Percentiles rank a stretch among this genome's conserved stretches.
Evolutionary conservation across 2,888 invertebrate species (phyloP).

Genomic region (Gnatocerus cornutus): DNA sequence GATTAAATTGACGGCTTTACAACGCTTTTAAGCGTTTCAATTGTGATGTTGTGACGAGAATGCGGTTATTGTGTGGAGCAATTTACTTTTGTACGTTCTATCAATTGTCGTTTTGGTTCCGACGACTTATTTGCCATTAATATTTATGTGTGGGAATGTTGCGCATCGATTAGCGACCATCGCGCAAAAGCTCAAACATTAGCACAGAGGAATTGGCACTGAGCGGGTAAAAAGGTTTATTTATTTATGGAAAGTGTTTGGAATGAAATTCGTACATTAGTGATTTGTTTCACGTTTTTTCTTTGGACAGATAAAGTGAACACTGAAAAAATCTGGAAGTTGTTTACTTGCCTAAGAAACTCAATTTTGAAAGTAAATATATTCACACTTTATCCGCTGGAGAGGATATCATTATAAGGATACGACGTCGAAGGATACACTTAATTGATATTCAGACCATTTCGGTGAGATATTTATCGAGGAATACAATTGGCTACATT

Average conservation of each 20-base stretch:
- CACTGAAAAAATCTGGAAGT: constrained; percentile 18
- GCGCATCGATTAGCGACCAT: constrained; percentile 18
- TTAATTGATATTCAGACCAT: constrained; percentile 26
- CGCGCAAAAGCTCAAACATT: constrained; percentile 24
- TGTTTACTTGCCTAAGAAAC: constrained; percentile 32
- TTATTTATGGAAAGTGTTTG: constrained; percentile 25
- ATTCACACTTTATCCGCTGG: constrained; percentile 24
- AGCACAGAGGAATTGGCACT: constrained; percentile 20
- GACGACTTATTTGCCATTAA: constrained; percentile 30
- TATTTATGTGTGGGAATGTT: constrained; percentile 6
- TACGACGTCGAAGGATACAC: background rate
- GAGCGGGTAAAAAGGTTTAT: constrained; percentile 13
- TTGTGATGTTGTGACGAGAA: constrained; percentile 37
- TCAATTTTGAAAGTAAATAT: constrained; percentile 35
- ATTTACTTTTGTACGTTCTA: constrained; percentile 19
- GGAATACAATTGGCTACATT: background rate
- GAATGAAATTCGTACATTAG: constrained; percentile 22
- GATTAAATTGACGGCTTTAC: constrained; percentile 31
- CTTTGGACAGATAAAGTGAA: constrained; percentile 13
- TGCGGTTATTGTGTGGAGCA: constrained; percentile 34
- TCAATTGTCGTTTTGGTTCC: constrained; percentile 22
- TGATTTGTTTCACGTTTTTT: constrained; percentile 1
- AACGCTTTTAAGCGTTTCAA: constrained; percentile 30
- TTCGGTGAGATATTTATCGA: constrained; percentile 13
- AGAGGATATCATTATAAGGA: constrained; percentile 29